A percentile compares a stretch with the other conserved stretches of the same genome.
Conservation (phyloP, 2,113 vertebrate genomes). For the Poeciliopsis turrubarensis region DNA sequence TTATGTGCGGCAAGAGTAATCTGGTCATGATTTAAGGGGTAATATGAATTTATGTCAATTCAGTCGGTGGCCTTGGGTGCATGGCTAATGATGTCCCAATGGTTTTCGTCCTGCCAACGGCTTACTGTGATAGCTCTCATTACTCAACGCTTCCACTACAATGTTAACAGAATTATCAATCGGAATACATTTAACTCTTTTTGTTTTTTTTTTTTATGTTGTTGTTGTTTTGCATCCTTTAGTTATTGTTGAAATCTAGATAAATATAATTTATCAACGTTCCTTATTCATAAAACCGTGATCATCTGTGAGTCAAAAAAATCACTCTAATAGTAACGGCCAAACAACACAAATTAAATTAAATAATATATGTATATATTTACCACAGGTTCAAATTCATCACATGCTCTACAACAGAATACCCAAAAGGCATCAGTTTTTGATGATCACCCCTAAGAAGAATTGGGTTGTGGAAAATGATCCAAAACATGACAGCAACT, state of each 20-base stretch:
- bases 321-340: background rate
- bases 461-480: background rate
- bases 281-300: background rate
- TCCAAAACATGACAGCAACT: background rate
- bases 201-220: no score
- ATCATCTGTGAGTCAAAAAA: background rate
- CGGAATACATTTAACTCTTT: background rate
- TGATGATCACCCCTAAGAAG: background rate
- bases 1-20: conserved; percentile 5
- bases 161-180: conserved; percentile 4
- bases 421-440: background rate
- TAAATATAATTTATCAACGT: no score
- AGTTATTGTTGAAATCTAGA: background rate
- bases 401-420: background rate
- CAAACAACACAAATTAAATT: background rate
- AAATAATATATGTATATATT: no score
- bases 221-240: background rate
- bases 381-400: background rate
- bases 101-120: background rate
- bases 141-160: conserved; percentile 9
- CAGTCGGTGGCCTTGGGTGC: background rate
- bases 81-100: background rate
- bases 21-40: conserved; percentile 1
- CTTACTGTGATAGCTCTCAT: background rate
- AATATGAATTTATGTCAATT: background rate